phyloP scores from a whole-genome alignment of 2,797 vertebrate genomes.

The Intellagama lesueurii region DNA sequence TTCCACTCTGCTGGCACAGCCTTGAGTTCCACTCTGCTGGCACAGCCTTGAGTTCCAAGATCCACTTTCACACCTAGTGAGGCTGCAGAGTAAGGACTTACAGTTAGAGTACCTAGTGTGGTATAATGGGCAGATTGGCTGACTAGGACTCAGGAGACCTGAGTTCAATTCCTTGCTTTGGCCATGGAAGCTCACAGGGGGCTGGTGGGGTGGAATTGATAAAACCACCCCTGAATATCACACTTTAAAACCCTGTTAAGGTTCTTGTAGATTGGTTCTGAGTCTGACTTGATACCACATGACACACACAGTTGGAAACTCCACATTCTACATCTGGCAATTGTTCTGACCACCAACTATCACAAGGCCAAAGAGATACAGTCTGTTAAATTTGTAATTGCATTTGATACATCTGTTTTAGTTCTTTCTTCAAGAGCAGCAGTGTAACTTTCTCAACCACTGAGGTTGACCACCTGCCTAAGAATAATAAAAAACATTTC shows the following conservation, averaged over 20 bases:
- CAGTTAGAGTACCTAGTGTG: background rate
- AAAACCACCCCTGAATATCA: too few species aligned
- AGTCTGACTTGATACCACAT: too few species aligned
- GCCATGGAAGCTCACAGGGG: background rate
- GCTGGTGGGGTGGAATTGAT: background rate
- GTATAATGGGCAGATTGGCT: background rate
- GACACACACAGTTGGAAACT: too few species aligned
- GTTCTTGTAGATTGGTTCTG: too few species aligned
- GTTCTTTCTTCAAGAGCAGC: background rate
- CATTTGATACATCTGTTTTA: background rate
- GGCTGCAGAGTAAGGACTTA: too few species aligned
- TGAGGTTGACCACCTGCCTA: background rate
- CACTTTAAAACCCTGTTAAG: too few species aligned
- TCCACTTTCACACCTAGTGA: too few species aligned
- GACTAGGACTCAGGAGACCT: background rate
- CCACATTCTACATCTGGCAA: background rate
- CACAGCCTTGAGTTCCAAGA: too few species aligned
- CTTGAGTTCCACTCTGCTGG: too few species aligned
- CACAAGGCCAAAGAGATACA: background rate
- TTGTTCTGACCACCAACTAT: background rate
- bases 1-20: too few species aligned
- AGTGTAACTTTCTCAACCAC: background rate
- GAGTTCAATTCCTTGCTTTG: background rate
- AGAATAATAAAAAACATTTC: background rate
- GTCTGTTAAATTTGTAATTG: background rate